Base-by-base conservation (phyloP, 2,888 invertebrate species). In the Leptinotarsa tumamoca region DNA sequence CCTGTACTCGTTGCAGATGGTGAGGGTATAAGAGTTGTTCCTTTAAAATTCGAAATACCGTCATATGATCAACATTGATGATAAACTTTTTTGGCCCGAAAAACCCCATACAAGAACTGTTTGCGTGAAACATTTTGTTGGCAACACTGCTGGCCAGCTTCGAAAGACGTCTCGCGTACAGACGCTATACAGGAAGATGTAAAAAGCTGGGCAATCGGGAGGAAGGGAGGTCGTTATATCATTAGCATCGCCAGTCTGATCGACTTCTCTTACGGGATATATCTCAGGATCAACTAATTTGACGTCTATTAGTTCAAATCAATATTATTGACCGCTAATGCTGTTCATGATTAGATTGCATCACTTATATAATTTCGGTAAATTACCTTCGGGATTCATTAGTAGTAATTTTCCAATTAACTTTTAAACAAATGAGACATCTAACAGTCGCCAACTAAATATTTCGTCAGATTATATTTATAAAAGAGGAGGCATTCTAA, bases 211-310 rank as follows among this genome's bases (percentile, higher is more conserved):
- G 5, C n/a, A 14, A 56, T 58, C 13, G 58, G 3, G 18, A 23
- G 58, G 58, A 23, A n/a, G 58, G 21, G 17, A n/a, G 27, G 61
- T 58, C 14, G 23, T 43, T 56, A 23, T 15, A 15, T 18, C 43
- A 56, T 54, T 70, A 58, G 49, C 70, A 70, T 58, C 54, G 70
- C 70, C 70, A 70, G 70, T 70, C 70, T 58, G 58, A 70, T 70
- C 33, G 70, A 70, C 70, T 70, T 70, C 61, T 70, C 70, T 70
- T 58, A 58, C 70, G 58, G 58, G 23, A 54, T n/a, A 58, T 61
- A 14, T 58, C 58, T 2, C 49, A n/a, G 18, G 33, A 58, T 70
- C 49, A 21, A 50, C 70, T 61, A 58, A 61, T 70, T 70, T 70
- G 69, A 69, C 58, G 58, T 1, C 49, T 50, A 49, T 58, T 61